These are phyloP conservation scores for Drosophila prolongata DNA, from an alignment of 2,888 invertebrate genomes.

Conservation along the genomic window DNA sequence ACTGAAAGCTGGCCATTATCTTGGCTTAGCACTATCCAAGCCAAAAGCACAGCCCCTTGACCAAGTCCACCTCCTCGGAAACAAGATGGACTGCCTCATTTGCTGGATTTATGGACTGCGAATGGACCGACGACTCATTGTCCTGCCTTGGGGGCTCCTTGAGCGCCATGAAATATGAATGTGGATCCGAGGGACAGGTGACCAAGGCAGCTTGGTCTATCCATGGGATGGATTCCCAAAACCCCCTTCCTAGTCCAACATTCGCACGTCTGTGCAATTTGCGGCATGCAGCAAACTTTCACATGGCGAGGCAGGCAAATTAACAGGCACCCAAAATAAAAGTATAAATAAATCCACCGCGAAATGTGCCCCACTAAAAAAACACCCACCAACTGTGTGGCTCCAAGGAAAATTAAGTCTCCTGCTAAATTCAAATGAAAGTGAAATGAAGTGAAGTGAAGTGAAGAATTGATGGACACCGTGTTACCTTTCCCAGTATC, in stretches of 20 bases:
- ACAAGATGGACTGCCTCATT: conserved; percentile 73
- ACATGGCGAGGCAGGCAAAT: conserved; percentile 59
- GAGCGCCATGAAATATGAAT: conserved; percentile 65
- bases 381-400: conserved; percentile 64
- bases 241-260: conserved; percentile 13
- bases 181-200: conserved; percentile 66
- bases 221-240: not conserved
- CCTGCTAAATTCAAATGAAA: conserved; percentile 65
- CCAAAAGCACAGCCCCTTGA: conserved; percentile 2
- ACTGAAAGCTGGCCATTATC: conserved; percentile 38
- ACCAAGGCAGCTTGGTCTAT: conserved; percentile 33
- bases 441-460: conserved; percentile 83
- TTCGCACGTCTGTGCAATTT: conserved; percentile 74
- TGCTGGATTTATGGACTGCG: conserved; percentile 73
- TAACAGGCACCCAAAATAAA: conserved; percentile 31
- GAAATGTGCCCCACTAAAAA: conserved; percentile 57
- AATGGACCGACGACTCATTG: conserved; percentile 73
- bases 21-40: conserved; percentile 31
- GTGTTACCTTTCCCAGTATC: conserved; percentile 41
- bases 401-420: conserved; percentile 24
- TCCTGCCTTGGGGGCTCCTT: conserved; percentile 47
- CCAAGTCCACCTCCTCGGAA: conserved; percentile 19
- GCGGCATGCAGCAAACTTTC: conserved; percentile 76
- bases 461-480: conserved; percentile 81
- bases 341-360: conserved; percentile 50